Percentiles rank a stretch among this genome's conserved stretches.
These are phyloP conservation scores for Sebastes elongatus DNA, from an alignment of 2,797 vertebrate species.

Conservation along the genomic window DNA sequence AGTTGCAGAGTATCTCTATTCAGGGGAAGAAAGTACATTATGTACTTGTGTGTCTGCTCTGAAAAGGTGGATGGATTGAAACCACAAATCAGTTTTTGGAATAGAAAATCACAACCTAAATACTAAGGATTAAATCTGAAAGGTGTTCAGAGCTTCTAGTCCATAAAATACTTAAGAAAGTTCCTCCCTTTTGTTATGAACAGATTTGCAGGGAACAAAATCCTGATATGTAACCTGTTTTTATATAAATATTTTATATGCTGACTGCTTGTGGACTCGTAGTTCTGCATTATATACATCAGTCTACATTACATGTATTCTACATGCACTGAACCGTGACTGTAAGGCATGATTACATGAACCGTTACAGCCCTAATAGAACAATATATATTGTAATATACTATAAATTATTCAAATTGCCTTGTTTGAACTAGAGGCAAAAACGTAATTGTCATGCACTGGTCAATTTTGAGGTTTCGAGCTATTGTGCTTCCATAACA, in stretches of 20 bases:
- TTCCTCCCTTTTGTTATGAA: neutral
- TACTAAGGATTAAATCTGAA: neutral
- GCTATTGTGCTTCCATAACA: neutral
- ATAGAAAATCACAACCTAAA: neutral
- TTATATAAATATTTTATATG: neutral
- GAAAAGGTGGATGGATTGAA: neutral
- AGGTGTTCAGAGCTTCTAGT: neutral
- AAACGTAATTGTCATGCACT: too few relatives aligned
- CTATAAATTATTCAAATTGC: neutral
- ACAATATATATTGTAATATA: neutral
- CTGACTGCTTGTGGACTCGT: neutral
- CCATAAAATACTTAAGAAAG: neutral
- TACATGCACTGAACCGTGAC: neutral
- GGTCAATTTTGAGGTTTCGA: too few relatives aligned
- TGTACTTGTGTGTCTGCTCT: neutral
- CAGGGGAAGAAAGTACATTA: neutral
- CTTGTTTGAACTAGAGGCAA: neutral
- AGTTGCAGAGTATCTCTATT: neutral
- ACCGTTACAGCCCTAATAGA: neutral
- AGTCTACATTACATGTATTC: neutral
- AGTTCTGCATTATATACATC: neutral
- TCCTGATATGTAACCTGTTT: neutral
- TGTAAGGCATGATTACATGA: neutral
- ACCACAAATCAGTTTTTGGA: neutral
- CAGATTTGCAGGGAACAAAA: neutral